phyloP scores from a whole-genome alignment of 2,113 vertebrate genomes.

The Calyptommatus sinebrachiatus region DNA sequence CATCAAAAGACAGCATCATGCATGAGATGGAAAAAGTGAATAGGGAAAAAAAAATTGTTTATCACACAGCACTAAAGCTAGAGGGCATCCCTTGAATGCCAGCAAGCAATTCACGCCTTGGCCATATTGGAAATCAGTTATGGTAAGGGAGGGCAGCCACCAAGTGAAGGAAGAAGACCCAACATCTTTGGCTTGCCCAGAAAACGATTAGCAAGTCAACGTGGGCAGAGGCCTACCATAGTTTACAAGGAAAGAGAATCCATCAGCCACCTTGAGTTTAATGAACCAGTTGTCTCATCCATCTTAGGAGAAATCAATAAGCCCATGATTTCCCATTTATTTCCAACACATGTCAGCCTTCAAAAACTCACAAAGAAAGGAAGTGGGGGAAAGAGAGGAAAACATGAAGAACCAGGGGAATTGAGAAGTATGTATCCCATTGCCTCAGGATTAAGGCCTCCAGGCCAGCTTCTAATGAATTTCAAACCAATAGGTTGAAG shows the following conservation, averaged over 20 bases:
- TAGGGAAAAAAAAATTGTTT: too few species aligned
- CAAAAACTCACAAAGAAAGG: not conserved
- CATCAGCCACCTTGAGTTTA: constrained; percentile 2
- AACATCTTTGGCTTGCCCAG: not conserved
- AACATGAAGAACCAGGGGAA: not conserved
- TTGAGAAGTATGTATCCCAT: not conserved
- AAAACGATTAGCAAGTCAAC: not conserved
- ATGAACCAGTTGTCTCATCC: constrained; percentile 23
- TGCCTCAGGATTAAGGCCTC: not conserved
- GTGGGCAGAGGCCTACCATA: not conserved
- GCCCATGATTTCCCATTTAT: constrained; percentile 23
- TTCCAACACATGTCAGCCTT: constrained; percentile 9
- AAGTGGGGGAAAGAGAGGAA: not conserved
- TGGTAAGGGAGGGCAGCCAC: not conserved
- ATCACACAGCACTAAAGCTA: too few species aligned
- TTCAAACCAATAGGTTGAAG: not conserved
- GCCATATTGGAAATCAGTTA: too few species aligned
- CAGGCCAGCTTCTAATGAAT: not conserved
- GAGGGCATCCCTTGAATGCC: too few species aligned
- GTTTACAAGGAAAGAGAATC: not conserved
- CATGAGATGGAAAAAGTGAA: too few species aligned
- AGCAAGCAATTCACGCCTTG: not conserved
- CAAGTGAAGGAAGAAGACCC: not conserved
- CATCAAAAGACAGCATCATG: too few species aligned
- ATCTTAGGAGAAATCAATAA: constrained; percentile 10